A percentile compares a stretch with the other conserved stretches of the same genome.
phyloP scores from a whole-genome alignment of 2,888 invertebrate genomes.

The Anoncus sp. region DNA sequence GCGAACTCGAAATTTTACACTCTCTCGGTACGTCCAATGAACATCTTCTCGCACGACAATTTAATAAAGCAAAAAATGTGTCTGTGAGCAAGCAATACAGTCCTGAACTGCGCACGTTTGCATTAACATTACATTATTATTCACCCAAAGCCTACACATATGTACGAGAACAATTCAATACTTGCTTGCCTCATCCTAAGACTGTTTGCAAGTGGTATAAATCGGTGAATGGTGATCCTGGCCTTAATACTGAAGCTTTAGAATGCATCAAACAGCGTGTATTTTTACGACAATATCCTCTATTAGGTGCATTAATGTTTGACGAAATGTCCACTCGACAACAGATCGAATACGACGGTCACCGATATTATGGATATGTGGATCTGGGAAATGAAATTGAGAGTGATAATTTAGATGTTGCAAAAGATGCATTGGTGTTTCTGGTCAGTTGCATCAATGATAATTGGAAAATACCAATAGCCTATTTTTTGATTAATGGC shows the following conservation, averaged over 20 bases:
- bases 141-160: neutral
- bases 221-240: neutral
- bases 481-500: slow-evolving; percentile 1
- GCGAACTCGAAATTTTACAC: neutral
- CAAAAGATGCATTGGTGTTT: slow-evolving; percentile 20
- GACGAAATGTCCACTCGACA: slow-evolving; percentile 26
- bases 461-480: slow-evolving; percentile 17
- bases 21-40: neutral
- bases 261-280: neutral
- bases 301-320: neutral
- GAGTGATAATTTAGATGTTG: slow-evolving; percentile 2
- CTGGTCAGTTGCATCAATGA: slow-evolving; percentile 1
- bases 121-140: slow-evolving; percentile 10
- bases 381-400: slow-evolving; percentile 1
- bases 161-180: neutral
- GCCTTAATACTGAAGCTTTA: neutral
- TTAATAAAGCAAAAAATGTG: neutral
- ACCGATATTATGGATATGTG: neutral
- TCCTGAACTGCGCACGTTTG: neutral
- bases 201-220: neutral
- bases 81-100: neutral
- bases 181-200: slow-evolving; percentile 3
- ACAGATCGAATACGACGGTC: neutral
- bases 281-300: neutral
- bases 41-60: neutral